Evolutionary conservation across 2,888 invertebrate species (phyloP).

Genomic region (Strigamia maritima): DNA sequence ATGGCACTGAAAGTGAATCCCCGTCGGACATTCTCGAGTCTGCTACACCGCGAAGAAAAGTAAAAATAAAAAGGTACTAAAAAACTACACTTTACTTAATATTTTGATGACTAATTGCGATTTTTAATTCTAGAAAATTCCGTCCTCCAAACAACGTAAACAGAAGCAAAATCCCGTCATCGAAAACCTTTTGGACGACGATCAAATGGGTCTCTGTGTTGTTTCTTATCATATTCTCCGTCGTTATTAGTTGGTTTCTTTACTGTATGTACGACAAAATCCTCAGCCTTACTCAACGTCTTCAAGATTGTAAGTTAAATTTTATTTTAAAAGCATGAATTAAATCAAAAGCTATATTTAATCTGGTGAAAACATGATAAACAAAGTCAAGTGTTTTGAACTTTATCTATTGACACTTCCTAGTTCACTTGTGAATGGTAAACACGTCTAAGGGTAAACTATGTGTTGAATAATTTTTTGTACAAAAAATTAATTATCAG

Average conservation of each 20-base stretch:
- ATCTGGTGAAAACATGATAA: too few species aligned
- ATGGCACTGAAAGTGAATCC: slow-evolving; percentile 39
- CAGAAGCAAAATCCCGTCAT: neutral
- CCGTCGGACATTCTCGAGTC: slow-evolving; percentile 38
- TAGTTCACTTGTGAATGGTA: too few species aligned
- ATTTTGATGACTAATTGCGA: neutral
- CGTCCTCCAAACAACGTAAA: neutral
- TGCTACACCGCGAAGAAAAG: slow-evolving; percentile 38
- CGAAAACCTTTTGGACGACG: neutral
- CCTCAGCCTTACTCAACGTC: neutral
- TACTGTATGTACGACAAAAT: slow-evolving; percentile 6
- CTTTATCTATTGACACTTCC: too few species aligned
- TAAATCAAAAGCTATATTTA: too few species aligned
- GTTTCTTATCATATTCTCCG: neutral
- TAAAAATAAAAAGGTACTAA: slow-evolving; percentile 39
- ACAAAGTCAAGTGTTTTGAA: too few species aligned
- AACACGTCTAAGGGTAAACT: too few species aligned
- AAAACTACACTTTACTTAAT: neutral
- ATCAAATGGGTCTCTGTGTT: neutral
- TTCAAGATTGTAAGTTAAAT: neutral
- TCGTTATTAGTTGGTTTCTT: neutral
- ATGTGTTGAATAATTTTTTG: too few species aligned
- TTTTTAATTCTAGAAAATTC: neutral
- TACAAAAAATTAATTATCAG: too few species aligned
- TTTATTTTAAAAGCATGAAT: neutral